Conservation (phyloP, 1,140 invertebrate species). For the Metaphire vulgaris region DNA sequence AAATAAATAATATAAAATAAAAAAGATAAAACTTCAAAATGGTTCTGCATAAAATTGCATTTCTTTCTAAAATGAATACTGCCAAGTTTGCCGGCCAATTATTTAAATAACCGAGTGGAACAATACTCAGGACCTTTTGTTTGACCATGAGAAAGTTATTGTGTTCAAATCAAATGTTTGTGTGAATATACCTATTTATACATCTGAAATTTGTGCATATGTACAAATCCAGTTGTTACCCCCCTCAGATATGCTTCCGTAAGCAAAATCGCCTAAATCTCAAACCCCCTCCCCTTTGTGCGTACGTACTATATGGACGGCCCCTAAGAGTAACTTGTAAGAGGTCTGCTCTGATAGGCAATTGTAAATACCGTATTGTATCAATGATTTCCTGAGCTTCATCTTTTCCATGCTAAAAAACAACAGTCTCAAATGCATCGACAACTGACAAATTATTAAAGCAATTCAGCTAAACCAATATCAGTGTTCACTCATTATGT, state of each 20-base stretch:
- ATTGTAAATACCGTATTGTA: background rate
- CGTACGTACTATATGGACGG: background rate
- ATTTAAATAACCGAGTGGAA: no score
- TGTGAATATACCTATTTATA: no score
- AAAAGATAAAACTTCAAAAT: background rate
- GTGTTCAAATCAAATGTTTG: no score
- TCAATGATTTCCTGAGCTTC: background rate
- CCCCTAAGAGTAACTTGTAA: background rate
- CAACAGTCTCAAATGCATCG: background rate
- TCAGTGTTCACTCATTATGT: background rate
- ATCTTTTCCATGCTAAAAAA: background rate
- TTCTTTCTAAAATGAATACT: no score
- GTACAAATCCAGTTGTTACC: background rate
- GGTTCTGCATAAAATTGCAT: no score
- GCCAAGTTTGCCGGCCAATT: no score
- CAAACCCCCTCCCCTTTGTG: no score
- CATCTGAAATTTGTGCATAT: background rate
- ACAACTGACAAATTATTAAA: background rate
- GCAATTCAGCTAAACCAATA: background rate
- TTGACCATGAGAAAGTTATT: no score
- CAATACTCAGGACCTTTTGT: no score
- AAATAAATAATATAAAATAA: background rate
- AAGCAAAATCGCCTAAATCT: no score
- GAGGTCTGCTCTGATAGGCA: background rate
- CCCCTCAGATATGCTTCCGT: no score